Evolutionary conservation across 2,888 invertebrate genomes (phyloP).

Genomic region (Mesorhabditis belari): DNA sequence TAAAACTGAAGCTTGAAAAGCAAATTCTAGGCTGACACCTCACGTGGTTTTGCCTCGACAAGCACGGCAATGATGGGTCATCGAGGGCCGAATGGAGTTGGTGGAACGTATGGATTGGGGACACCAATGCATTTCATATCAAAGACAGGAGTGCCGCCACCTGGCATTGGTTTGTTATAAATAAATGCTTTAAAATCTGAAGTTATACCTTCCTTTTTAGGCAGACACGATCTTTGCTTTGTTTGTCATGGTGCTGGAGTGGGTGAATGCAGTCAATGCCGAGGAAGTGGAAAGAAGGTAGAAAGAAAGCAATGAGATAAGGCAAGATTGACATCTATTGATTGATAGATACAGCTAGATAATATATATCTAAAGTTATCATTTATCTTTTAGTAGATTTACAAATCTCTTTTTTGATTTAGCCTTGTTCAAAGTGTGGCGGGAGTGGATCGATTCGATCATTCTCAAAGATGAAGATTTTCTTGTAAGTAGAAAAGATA

Average conservation of each 20-base stretch:
- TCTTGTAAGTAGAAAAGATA: conserved; percentile 37
- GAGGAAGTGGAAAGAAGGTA: conserved; percentile 51
- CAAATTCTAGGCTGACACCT: conserved; percentile 35
- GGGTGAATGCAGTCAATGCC: conserved; percentile 50
- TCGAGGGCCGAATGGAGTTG: conserved; percentile 5
- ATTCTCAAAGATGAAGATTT: conserved; percentile 48
- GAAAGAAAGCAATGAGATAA: no score
- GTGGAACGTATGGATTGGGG: conserved; percentile 45
- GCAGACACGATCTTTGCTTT: conserved; percentile 49
- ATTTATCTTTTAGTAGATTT: no score
- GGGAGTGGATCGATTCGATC: conserved; percentile 46
- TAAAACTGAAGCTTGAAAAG: background rate
- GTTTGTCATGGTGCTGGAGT: conserved; percentile 50
- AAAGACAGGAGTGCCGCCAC: conserved; percentile 52
- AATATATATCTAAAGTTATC: no score
- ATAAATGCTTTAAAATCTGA: background rate
- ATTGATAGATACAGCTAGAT: no score
- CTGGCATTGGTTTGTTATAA: conserved; percentile 40
- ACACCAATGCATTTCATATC: conserved; percentile 52
- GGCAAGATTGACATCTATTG: no score
- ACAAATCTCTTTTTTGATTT: background rate
- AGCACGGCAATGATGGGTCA: conserved; percentile 31
- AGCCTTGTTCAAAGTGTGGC: conserved; percentile 37
- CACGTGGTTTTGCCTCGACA: conserved; percentile 45
- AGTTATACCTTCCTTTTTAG: conserved; percentile 1